These are phyloP conservation scores for Pterobdella sp. DNA, from an alignment of 2,888 invertebrate species.

Conservation along the genomic window DNA sequence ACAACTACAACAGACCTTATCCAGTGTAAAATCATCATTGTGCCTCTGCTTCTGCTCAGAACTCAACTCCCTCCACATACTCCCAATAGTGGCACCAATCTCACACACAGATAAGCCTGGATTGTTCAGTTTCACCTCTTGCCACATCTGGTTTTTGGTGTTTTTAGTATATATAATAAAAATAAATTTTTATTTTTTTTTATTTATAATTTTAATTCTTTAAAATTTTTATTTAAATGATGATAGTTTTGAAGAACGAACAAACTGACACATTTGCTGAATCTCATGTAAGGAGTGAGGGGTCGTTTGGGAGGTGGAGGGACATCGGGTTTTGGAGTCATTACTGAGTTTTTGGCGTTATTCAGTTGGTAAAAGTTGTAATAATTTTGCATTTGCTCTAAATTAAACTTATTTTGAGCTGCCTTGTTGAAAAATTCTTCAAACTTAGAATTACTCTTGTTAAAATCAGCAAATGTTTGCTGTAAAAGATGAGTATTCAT, in stretches of 20 bases:
- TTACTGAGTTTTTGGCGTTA: neutral
- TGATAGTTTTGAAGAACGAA: neutral
- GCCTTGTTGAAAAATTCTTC: neutral
- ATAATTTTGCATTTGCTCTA: neutral
- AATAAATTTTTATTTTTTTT: neutral
- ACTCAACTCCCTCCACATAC: conserved; percentile 39
- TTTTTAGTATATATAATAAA: neutral
- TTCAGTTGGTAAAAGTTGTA: conserved; percentile 3
- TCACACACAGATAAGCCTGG: conserved; percentile 37
- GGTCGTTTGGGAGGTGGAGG: conserved; percentile 38
- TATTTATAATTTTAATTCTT: neutral
- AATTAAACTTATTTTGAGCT: neutral
- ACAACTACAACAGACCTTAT: neutral
- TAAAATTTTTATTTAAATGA: neutral
- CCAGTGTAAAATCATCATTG: conserved; percentile 5
- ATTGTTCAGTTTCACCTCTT: conserved; percentile 37
- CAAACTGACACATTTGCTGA: conserved; percentile 39
- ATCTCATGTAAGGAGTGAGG: conserved; percentile 40
- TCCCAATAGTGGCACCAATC: conserved; percentile 39
- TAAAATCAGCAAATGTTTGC: neutral
- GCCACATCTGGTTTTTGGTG: conserved; percentile 37
- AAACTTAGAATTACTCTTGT: neutral
- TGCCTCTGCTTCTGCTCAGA: conserved; percentile 38
- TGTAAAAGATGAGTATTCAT: neutral
- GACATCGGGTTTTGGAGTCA: conserved; percentile 2